phyloP scores from a whole-genome alignment of 2,888 invertebrate species.

The Lepas anatifera region DNA sequence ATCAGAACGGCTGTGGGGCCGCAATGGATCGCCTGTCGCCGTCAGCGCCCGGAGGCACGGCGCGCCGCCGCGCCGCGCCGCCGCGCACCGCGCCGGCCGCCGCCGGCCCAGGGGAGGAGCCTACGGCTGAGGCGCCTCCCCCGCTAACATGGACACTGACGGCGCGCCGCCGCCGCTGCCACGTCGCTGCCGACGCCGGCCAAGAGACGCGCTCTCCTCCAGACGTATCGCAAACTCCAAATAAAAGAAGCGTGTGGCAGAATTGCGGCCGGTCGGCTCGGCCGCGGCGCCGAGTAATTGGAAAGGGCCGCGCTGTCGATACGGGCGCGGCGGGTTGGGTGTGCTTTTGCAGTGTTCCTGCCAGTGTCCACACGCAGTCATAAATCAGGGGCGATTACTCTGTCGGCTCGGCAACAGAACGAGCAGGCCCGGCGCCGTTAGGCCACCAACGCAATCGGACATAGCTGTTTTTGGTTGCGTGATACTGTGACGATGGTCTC shows the following conservation, averaged over 20 bases:
- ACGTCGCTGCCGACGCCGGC: neutral
- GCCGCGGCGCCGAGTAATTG: neutral
- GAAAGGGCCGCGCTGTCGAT: neutral
- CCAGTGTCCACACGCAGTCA: no score
- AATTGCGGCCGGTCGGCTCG: neutral
- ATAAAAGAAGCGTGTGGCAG: neutral
- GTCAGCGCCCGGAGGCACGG: neutral
- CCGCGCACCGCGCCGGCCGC: neutral
- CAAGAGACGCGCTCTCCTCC: no score
- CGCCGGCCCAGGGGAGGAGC: neutral
- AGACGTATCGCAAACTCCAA: neutral
- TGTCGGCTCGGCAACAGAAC: no score
- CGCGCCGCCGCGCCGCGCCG: neutral
- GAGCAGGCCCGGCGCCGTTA: no score
- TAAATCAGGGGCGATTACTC: no score
- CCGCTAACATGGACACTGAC: constrained; percentile 4
- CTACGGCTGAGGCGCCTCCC: neutral
- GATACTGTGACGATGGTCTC: no score
- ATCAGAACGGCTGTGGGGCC: neutral
- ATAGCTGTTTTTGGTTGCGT: no score
- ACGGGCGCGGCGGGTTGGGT: neutral
- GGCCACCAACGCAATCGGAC: no score
- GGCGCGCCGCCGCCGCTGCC: neutral
- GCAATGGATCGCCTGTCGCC: neutral
- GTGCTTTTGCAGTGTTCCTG: no score